Percentiles rank a stretch among this genome's conserved stretches.
These are phyloP conservation scores for Macropus fuliginosus DNA, from an alignment of 2,797 vertebrate species.

Conservation along the genomic window DNA sequence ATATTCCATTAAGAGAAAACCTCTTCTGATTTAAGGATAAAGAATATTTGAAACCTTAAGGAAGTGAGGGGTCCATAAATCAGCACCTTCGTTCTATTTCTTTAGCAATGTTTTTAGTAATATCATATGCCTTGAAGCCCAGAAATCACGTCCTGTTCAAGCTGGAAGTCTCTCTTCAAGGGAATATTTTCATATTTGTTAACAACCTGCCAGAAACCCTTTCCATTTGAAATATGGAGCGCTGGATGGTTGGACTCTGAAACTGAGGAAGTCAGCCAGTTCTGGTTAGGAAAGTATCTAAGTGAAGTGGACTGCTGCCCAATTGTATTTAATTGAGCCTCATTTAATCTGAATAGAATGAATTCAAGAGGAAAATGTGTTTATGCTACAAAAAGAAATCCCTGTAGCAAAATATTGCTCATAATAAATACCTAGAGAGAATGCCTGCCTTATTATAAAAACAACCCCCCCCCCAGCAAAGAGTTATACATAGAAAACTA, in stretches of 20 bases:
- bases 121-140: not conserved
- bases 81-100: not conserved
- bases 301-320: not conserved
- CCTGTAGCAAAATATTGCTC: not conserved
- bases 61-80: not conserved
- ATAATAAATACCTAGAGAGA: not conserved
- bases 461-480: not conserved
- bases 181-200: not conserved
- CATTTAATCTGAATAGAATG: not conserved
- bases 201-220: not conserved
- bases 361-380: slow-evolving; percentile 1
- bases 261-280: not conserved
- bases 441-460: not conserved
- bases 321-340: not conserved
- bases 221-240: not conserved
- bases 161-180: not conserved
- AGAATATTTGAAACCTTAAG: not conserved
- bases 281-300: not conserved
- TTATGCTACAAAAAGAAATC: not conserved
- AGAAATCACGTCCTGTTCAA: not conserved
- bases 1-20: not conserved
- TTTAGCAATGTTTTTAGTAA: not conserved
- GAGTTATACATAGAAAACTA: not conserved
- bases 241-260: not conserved
- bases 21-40: not conserved